Evolutionary conservation across 1,140 invertebrate species (phyloP).

Genomic region (Pogonomyrmex barbatus): DNA sequence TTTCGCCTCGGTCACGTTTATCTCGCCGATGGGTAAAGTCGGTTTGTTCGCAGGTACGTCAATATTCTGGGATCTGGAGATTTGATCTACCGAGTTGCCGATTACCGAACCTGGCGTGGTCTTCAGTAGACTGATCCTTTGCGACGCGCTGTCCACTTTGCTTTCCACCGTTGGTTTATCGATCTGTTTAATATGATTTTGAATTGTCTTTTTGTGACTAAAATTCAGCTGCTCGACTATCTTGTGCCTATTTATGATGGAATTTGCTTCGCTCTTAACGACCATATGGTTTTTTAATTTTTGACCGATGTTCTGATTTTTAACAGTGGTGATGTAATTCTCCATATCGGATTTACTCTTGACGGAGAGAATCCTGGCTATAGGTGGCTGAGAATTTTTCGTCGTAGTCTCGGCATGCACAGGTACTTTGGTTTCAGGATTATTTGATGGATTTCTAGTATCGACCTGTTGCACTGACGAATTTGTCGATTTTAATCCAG

Average conservation of each 20-base stretch:
- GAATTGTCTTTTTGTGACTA: conserved; percentile 78
- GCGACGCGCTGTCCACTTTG: conserved; percentile 74
- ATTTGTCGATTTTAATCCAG: conserved; percentile 72
- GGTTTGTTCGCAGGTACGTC: conserved; percentile 75
- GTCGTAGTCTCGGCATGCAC: conserved; percentile 60
- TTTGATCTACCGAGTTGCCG: conserved; percentile 71
- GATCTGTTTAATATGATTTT: conserved; percentile 79
- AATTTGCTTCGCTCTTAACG: conserved; percentile 71
- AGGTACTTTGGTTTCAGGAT: conserved; percentile 74
- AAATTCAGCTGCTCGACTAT: conserved; percentile 65
- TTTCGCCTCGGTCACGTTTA: conserved; percentile 87
- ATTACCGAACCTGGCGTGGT: conserved; percentile 71
- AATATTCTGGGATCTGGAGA: conserved; percentile 66
- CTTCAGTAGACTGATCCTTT: conserved; percentile 82
- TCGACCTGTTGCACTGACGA: conserved; percentile 65
- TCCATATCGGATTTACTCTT: conserved; percentile 79
- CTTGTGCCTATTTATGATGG: conserved; percentile 79
- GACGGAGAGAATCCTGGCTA: conserved; percentile 72
- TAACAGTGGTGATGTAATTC: conserved; percentile 63
- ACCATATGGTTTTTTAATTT: conserved; percentile 82
- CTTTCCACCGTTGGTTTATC: conserved; percentile 61
- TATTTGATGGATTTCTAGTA: conserved; percentile 57
- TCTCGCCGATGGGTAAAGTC: conserved; percentile 83
- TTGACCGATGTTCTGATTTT: conserved; percentile 76
- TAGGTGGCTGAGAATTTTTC: conserved; percentile 73